Base-by-base conservation (phyloP, 2,888 invertebrate species). In the Meganola albula region DNA sequence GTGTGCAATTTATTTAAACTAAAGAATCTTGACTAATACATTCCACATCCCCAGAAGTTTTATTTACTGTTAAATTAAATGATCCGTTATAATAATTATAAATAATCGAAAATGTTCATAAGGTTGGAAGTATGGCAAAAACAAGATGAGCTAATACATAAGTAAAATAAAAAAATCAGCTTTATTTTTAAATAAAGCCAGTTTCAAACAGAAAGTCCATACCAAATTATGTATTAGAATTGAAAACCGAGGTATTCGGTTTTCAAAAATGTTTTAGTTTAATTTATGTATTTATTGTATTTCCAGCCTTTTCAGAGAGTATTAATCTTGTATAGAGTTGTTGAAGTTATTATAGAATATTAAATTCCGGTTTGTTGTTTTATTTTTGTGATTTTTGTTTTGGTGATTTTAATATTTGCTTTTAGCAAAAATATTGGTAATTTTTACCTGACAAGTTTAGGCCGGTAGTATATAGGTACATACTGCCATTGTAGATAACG, bases 331-430 rank as follows among this genome's bases (percentile, higher is more conserved):
- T 78, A 73, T 79, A 79, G 66, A 66, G 49, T 71, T 72, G 66
- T 76, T 80, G 58, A 76, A 74, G 48, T 60, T 69, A 74, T 63
- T 71, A 76, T 76, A 80, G 68, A 71, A 56, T 64, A 66, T 69
- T 56, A 60, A 62, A 61, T 31, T 45, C 35, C 34, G 37, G 38
- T 34, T 31, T 46, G 52, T 55, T 48, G 55, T 58, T 55, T 57
- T 53, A 51, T 57, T 56, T 50, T 39, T 38, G 36, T 27, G 12
- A 6, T 18, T 28, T 44, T 37, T 44, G n/a, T 34, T 31, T 43
- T 33, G 27, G 31, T 44, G 48, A 31, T 30, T 40, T n/a, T n/a
- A n/a, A n/a, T n/a, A n/a, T n/a, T n/a, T n/a, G n/a, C n/a, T n/a
- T n/a, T n/a, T n/a, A n/a, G n/a, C n/a, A n/a, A n/a, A n/a, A n/a